Evolutionary conservation across 2,888 invertebrate species (phyloP).

Genomic region (Drosophila aldrichi): DNA sequence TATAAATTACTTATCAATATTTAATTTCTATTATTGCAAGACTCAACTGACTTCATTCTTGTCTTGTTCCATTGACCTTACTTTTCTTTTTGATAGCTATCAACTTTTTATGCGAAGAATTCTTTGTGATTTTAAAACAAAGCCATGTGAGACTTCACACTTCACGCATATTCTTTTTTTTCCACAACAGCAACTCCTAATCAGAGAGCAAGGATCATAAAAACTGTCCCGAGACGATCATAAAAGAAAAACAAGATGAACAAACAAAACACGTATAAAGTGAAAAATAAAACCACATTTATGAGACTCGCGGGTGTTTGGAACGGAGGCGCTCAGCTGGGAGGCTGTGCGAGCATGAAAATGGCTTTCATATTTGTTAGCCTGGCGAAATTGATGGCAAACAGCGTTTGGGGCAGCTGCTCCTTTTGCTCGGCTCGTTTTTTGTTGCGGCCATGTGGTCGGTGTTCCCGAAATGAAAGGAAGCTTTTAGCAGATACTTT

Average conservation of each 20-base stretch:
- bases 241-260: not conserved
- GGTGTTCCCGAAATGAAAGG: slow-evolving; percentile 58
- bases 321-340: slow-evolving; percentile 15
- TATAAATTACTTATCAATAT: too few relatives aligned
- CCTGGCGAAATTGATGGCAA: slow-evolving; percentile 71
- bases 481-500: slow-evolving; percentile 81
- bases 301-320: slow-evolving; percentile 30
- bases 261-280: slow-evolving; percentile 22
- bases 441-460: slow-evolving; percentile 59
- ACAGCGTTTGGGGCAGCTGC: slow-evolving; percentile 69
- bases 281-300: slow-evolving; percentile 39
- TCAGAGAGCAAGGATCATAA: slow-evolving; percentile 17
- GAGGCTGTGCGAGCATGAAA: slow-evolving; percentile 35
- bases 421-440: slow-evolving; percentile 18
- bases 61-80: not conserved
- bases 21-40: not conserved
- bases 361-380: slow-evolving; percentile 47
- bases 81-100: not conserved
- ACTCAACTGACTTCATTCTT: too few relatives aligned
- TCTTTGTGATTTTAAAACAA: not conserved
- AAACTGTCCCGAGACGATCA: slow-evolving; percentile 35
- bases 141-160: not conserved
- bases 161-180: not conserved
- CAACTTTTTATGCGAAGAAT: not conserved
- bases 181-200: not conserved